phyloP scores from a whole-genome alignment of 2,888 invertebrate species.

The Harpalus rubripes region DNA sequence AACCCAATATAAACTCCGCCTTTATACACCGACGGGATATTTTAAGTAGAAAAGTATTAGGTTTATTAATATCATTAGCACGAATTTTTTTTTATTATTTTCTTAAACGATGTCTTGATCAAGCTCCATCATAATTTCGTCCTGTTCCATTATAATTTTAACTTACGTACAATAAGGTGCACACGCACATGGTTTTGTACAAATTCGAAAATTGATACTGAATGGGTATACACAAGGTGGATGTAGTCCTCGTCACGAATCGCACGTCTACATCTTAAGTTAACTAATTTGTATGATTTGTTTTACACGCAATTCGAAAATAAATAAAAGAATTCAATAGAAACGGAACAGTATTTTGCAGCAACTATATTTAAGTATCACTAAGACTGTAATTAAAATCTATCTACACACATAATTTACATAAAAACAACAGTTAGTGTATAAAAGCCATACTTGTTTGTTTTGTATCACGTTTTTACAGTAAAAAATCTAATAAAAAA shows the following conservation, averaged over 20 bases:
- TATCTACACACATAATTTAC: constrained; percentile 63
- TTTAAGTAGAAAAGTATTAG: too few relatives aligned
- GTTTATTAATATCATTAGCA: too few relatives aligned
- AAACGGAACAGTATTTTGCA: constrained; percentile 25
- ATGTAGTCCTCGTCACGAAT: constrained; percentile 55
- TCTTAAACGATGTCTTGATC: too few relatives aligned
- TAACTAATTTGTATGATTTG: constrained; percentile 64
- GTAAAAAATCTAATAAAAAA: constrained; percentile 65
- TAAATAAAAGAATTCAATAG: constrained; percentile 45
- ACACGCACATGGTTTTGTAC: not conserved
- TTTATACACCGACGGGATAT: too few relatives aligned
- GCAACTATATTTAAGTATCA: constrained; percentile 54
- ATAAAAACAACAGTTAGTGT: constrained; percentile 65
- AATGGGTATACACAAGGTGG: not conserved
- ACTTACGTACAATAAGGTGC: too few relatives aligned
- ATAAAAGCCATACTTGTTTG: constrained; percentile 64
- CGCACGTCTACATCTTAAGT: constrained; percentile 15
- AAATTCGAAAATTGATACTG: not conserved
- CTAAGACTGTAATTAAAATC: constrained; percentile 52
- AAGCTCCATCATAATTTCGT: too few relatives aligned
- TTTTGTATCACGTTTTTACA: constrained; percentile 65
- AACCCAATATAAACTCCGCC: too few relatives aligned
- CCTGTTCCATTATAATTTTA: too few relatives aligned
- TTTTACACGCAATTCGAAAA: constrained; percentile 63
- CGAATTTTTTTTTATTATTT: too few relatives aligned